Base-by-base conservation (phyloP, 2,797 vertebrate species). In the Linurgus olivaceus region DNA sequence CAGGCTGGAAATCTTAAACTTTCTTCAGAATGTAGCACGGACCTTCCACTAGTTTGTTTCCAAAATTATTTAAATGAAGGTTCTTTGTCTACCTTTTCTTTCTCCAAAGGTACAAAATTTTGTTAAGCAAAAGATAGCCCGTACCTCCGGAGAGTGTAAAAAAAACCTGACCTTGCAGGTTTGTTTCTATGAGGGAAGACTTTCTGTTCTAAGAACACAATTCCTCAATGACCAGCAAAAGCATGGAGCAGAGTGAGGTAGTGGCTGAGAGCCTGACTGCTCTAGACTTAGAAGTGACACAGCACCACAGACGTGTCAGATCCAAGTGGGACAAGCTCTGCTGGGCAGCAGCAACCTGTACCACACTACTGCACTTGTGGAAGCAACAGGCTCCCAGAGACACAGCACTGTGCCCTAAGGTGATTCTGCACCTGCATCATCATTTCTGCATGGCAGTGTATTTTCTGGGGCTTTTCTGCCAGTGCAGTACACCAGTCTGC, bases 211-310 rank as follows among this genome's bases (percentile, higher is more conserved):
- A 65, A 63, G 48, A 77, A 75, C 29, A 3, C 1, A 6, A 19
- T 50, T 88, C 40, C 31, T 67, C 28, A 16, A 2, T 2, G 8
- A 63, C 33, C 47, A 61, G n/a, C 8, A 37, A 0, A 0, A 73
- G 38, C n/a, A 25, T 0, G 0, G 12, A 73, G 35, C 2, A 48
- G 19, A 68, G 73, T 0, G 2, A 44, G 2, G 0, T 1, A 47
- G 37, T 24, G 14, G 19, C 79, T n/a, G 11, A 78, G 29, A 81
- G 31, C 61, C 45, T 2, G 1, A 9, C 45, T 42, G 29, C 18
- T 78, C 33, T 8, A 35, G n/a, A 68, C 16, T 3, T 52, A 29
- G 40, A 59, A 38, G 10, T 25, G 38, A 40, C 20, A 55, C 45
- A 90, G 47, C 35, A 47, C 4, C 42, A 42, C 23, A 58, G 45